Evolutionary conservation across 2,113 vertebrate genomes (phyloP).

Genomic region (Peromyscus maniculatus): DNA sequence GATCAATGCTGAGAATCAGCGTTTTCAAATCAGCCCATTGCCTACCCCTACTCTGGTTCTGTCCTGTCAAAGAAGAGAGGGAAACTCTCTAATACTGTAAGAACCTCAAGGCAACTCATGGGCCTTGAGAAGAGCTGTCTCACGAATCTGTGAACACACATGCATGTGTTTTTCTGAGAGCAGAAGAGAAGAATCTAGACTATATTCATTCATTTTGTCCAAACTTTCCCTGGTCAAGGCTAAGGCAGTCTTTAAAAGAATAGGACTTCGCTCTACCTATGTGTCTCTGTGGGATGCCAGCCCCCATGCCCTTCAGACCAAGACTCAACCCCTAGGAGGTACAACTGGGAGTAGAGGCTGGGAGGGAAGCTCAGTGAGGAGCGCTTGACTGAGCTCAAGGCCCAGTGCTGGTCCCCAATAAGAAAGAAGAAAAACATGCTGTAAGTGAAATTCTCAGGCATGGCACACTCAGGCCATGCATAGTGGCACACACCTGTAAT

Average conservation of each 20-base stretch:
- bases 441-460: background rate
- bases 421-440: background rate
- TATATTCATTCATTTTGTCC: slow-evolving; percentile 26
- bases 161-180: background rate
- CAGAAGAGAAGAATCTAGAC: slow-evolving; percentile 48
- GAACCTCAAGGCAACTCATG: background rate
- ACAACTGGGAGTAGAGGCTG: background rate
- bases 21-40: background rate
- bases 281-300: background rate
- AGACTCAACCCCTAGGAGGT: background rate
- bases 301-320: background rate
- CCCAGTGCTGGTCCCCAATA: background rate
- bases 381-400: background rate
- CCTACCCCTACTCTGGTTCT: background rate
- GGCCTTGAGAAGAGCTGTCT: background rate
- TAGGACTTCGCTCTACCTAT: background rate
- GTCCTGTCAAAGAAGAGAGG: background rate
- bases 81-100: background rate
- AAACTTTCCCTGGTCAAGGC: slow-evolving; percentile 23
- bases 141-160: background rate
- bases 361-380: background rate
- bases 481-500: background rate
- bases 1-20: background rate
- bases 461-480: background rate
- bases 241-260: slow-evolving; percentile 48